Evolutionary conservation across 2,797 vertebrate species (phyloP), one percentile per base, ranked within the genome.

Genomic region (Gallinago solitaria): DNA sequence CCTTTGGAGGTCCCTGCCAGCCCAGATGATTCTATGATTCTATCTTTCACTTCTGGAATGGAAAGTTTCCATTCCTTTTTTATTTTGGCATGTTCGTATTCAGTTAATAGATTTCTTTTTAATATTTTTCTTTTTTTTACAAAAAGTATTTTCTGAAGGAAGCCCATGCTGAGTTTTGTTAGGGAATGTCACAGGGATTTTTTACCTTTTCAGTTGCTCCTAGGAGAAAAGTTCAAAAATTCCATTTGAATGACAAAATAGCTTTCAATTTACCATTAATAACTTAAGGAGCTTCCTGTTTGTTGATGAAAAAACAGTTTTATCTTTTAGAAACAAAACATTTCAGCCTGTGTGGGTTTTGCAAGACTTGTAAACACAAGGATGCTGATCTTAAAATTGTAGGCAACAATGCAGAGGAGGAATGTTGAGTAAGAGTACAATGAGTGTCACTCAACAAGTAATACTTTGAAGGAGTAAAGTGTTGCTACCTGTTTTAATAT

Each of bases 81-180:
- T 30, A 16, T 53, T 69, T 75, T 65, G 45, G 13, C 3, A 19
- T 8, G 4, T 17, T 63, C 27, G 8, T 13, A 37, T 43, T 54
- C 35, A 41, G 27, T 33, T 45, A 35, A 24, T 6, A 24, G 5
- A 13, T 69, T 35, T 2, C 2, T 24, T 60, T 16, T 65, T 24
- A 13, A 16, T 12, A 13, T 47, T 47, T 47, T 10, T 35, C 57
- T 25, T 28, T 11, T 54, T 45, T 48, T 28, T 16, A n/a, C 21
- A 57, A 64, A 54, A 68, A 56, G 0, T 3, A 21, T 11, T 50
- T 84, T n/a, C 16, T 18, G 14, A 70, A 69, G 24, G 32, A 85
- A 71, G 3, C 2, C 9, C 6, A 1, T 13, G 0, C 0, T 4
- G 41, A 54, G 20, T 41, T 73, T 43, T 73, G 5, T 7, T 35